Conservation (phyloP, 2,888 invertebrate species). For the Parnassius glacialis region DNA sequence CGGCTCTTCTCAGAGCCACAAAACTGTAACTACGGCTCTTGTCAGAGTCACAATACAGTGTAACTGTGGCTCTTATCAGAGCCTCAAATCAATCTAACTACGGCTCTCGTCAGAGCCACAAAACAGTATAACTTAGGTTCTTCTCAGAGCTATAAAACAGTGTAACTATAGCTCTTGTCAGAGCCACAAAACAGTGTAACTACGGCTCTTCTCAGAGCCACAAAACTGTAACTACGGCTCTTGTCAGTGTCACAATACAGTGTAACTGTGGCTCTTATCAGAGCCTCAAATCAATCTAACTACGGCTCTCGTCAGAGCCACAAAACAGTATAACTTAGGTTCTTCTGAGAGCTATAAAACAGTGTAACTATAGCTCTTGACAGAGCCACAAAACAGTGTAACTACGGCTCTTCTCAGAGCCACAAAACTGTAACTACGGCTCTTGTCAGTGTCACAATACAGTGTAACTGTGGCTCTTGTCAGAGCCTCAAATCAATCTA, state of each 20-base stretch:
- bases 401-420: background rate
- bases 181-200: conserved; percentile 13
- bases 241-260: conserved; percentile 16
- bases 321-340: background rate
- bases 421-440: conserved; percentile 21
- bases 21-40: background rate
- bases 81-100: conserved; percentile 22
- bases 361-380: background rate
- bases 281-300: background rate
- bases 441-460: conserved; percentile 19
- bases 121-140: conserved; percentile 11
- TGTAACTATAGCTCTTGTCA: conserved; percentile 22
- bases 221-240: conserved; percentile 18
- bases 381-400: background rate
- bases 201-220: conserved; percentile 8
- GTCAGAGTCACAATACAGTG: conserved; percentile 19
- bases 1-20: too few relatives aligned
- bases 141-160: conserved; percentile 10
- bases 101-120: conserved; percentile 20
- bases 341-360: too few relatives aligned
- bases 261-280: conserved; percentile 14
- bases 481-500: conserved; percentile 7
- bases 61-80: conserved; percentile 23
- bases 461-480: conserved; percentile 12
- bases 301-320: background rate